Evolutionary conservation across 2,888 invertebrate species (phyloP), one percentile per base, ranked within the genome.

Genomic region (Oxytorus armatus): DNA sequence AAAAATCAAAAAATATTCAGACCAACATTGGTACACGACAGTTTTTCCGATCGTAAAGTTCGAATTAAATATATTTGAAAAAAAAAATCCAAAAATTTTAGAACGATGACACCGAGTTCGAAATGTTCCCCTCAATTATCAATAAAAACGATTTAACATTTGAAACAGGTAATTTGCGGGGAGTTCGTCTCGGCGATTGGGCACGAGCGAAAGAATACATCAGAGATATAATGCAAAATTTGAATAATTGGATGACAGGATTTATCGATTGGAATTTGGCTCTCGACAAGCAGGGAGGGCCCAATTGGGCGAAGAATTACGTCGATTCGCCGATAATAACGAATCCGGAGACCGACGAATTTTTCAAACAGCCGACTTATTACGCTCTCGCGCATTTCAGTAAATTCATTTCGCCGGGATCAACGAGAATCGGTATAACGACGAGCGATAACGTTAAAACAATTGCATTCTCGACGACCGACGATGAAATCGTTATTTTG

Each of bases 201-300:
- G 84, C 90, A 0, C 93, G 97, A 81, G 97, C 94, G 0, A 95
- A 95, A 84, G 88, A 88, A 44, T 96, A 97, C 88, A 93, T 95
- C 0, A 83, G 89, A 49, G 93, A 95, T 79, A 96, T 96, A 65
- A 93, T 97, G 11, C 57, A 89, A 94, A 95, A 96, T 90, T 88
- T 97, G 16, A 94, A 95, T 84, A 94, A 96, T 90, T 96, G 95
- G 92, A 95, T 95, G 0, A 93, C 94, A 14, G 97, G 96, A 0
- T 98, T 97, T 97, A 93, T 96, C 0, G 98, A 98, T 90, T 98
- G 98, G 98, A 98, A 98, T 90, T 92, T 98, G 66, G 96, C 95
- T 18, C 91, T 98, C 18, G 93, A 97, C 89, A 91, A 93, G 74
- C 83, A 89, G 0, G 98, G 98, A n/a, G 97, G 97, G 0, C 98